Evolutionary conservation across 2,113 vertebrate genomes (phyloP).

Genomic region (Cyanoliseus patagonus): DNA sequence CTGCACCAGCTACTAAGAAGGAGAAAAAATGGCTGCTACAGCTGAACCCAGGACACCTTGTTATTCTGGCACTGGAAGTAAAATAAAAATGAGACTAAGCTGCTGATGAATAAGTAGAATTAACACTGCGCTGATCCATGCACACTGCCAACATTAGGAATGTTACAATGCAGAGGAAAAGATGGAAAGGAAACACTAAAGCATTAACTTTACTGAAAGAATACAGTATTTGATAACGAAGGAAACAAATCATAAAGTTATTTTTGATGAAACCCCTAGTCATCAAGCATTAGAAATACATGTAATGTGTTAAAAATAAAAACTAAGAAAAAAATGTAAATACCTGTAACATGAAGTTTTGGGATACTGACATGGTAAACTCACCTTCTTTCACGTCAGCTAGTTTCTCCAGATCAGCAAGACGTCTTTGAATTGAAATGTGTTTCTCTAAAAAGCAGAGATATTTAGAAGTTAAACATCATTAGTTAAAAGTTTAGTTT

Average conservation of each 20-base stretch:
- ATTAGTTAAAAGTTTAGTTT: neutral
- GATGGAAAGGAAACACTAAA: neutral
- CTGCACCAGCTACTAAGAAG: neutral
- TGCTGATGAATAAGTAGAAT: neutral
- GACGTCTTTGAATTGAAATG: constrained; percentile 88
- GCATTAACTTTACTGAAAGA: neutral
- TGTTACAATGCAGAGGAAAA: neutral
- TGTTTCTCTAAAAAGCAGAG: constrained; percentile 85
- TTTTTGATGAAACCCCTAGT: neutral
- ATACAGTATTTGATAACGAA: neutral
- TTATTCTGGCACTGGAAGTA: neutral
- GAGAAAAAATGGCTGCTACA: neutral
- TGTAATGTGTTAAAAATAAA: neutral
- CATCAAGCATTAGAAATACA: neutral
- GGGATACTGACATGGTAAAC: constrained; percentile 22
- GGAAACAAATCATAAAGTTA: neutral
- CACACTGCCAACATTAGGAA: neutral
- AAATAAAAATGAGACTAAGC: neutral
- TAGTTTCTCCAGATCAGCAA: constrained; percentile 87
- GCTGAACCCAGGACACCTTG: neutral
- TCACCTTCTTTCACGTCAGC: constrained; percentile 82
- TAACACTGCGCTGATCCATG: neutral
- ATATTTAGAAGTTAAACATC: neutral
- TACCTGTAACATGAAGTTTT: constrained; percentile 51
- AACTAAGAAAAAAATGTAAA: neutral